phyloP scores from a whole-genome alignment of 2,797 vertebrate species.

The Thamnophis elegans region DNA sequence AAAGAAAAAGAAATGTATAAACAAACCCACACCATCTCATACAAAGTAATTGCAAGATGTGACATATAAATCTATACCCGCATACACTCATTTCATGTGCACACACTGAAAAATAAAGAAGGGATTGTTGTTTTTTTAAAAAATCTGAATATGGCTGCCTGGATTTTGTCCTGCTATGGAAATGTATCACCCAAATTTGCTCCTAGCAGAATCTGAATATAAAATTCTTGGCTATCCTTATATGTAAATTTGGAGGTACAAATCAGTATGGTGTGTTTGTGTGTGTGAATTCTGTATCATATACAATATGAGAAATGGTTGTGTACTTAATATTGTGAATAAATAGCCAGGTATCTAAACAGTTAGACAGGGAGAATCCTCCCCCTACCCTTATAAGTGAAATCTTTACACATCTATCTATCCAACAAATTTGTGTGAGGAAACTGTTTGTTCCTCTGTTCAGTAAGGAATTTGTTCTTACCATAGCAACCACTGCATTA shows the following conservation, averaged over 20 bases:
- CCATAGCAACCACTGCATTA: constrained; percentile 57
- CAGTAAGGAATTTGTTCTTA: constrained; percentile 48
- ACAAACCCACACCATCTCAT: neutral
- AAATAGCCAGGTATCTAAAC: neutral
- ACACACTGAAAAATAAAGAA: neutral
- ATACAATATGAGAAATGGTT: neutral
- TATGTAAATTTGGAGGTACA: neutral
- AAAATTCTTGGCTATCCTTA: neutral
- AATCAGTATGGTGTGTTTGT: neutral
- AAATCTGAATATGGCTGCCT: neutral
- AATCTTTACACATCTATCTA: neutral
- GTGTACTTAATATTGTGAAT: neutral
- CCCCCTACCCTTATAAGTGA: neutral
- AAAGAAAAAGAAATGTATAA: neutral
- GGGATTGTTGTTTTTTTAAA: neutral
- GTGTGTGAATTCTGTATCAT: neutral
- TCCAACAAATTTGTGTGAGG: constrained; percentile 47
- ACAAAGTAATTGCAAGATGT: neutral
- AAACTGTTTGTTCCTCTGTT: constrained; percentile 53
- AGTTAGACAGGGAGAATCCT: neutral
- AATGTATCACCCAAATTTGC: neutral
- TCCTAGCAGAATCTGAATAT: neutral
- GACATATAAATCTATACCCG: neutral
- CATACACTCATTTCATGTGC: neutral
- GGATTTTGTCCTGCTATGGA: neutral